phyloP scores from a whole-genome alignment of 2,797 vertebrate genomes.

The Nannoperca australis region DNA sequence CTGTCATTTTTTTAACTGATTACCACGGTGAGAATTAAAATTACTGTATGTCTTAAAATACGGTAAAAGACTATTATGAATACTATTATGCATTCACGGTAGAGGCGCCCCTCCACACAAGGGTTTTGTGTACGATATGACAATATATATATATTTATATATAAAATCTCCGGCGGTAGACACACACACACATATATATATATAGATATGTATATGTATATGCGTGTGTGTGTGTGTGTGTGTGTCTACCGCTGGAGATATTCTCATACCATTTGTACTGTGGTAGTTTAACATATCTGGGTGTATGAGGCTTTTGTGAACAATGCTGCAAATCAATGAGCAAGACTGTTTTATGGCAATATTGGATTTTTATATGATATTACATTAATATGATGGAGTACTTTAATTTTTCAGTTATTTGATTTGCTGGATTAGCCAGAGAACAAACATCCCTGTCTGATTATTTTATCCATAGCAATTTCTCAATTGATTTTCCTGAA shows the following conservation, averaged over 20 bases:
- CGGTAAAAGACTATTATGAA: neutral
- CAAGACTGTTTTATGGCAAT: conserved; percentile 31
- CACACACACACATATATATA: too few relatives aligned
- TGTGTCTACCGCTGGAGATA: neutral
- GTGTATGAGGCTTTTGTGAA: neutral
- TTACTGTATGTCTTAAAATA: neutral
- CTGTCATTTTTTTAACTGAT: neutral
- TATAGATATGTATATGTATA: too few relatives aligned
- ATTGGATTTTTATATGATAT: conserved; percentile 34
- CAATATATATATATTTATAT: neutral
- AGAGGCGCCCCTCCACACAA: neutral
- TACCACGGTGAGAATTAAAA: neutral
- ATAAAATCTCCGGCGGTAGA: too few relatives aligned
- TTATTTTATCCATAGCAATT: conserved; percentile 9
- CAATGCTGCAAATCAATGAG: conserved; percentile 34
- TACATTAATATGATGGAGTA: conserved; percentile 34
- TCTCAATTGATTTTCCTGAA: neutral
- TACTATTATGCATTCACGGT: neutral
- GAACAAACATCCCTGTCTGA: conserved; percentile 8
- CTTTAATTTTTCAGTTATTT: conserved; percentile 44
- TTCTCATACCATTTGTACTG: neutral
- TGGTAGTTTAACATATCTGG: conserved; percentile 13
- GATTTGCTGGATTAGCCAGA: conserved; percentile 22
- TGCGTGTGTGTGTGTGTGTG: too few relatives aligned
- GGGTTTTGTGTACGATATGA: neutral